These are phyloP conservation scores for Drosophila bifasciata DNA, from an alignment of 1,140 invertebrate species.

Conservation along the genomic window DNA sequence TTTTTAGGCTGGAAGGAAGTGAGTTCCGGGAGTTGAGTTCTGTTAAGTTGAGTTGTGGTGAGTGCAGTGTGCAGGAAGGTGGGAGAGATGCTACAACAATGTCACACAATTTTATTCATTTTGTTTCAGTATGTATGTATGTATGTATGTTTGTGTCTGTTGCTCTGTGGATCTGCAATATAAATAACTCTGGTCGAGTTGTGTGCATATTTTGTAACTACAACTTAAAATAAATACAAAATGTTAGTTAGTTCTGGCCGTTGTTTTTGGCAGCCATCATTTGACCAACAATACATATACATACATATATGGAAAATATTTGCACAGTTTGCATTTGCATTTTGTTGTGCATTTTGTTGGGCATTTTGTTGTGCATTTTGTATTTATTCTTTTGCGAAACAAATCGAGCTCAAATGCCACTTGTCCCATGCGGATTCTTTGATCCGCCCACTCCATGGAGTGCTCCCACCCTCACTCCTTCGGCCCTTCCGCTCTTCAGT, in stretches of 20 bases:
- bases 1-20: constrained; percentile 39
- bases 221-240: constrained; percentile 77
- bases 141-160: constrained; percentile 13
- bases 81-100: constrained; percentile 53
- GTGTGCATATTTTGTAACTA: constrained; percentile 75
- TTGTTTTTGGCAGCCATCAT: constrained; percentile 46
- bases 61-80: constrained; percentile 14
- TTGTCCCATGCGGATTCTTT: constrained; percentile 26
- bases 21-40: constrained; percentile 5
- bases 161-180: constrained; percentile 39
- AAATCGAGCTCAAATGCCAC: constrained; percentile 68
- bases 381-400: constrained; percentile 61
- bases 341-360: constrained; percentile 8
- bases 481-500: constrained; percentile 51
- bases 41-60: constrained; percentile 16
- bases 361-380: constrained; percentile 33
- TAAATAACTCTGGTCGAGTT: constrained; percentile 65
- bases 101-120: constrained; percentile 73
- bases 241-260: constrained; percentile 47
- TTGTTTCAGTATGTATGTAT: constrained; percentile 40
- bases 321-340: constrained; percentile 32
- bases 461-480: constrained; percentile 12
- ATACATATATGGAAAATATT: constrained; percentile 61
- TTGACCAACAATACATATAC: constrained; percentile 50
- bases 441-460: constrained; percentile 11